Base-by-base conservation (phyloP, 2,113 vertebrate genomes). In the Microtus montanus region DNA sequence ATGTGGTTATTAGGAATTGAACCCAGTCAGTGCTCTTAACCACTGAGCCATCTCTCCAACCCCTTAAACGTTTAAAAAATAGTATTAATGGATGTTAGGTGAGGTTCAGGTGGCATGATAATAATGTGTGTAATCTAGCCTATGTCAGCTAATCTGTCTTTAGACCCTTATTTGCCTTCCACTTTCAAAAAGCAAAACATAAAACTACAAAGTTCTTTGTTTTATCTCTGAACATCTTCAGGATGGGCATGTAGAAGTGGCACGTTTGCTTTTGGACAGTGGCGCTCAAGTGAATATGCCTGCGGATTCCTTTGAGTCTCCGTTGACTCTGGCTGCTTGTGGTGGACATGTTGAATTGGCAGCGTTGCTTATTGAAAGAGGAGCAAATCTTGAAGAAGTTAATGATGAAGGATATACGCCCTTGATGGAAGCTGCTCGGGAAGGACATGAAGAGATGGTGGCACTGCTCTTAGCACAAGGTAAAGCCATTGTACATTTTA, bases 271-370 rank as follows among this genome's bases (percentile, higher is more conserved):
- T 98, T 98, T 99, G 98, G 99, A 99, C 98, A 99, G 99, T 85
- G 99, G 99, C 8, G 99, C 99, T 86, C 99, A 99, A 98, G 99
- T 99, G 97, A 99, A 99, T 97, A 99, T 99, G 99, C 99, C 99
- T 79, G 99, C 99, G 0, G 99, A 99, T 98, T 99, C 99, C 17
- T 99, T 99, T 41, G 99, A 99, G 88, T 99, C 99, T 33, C 99
- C 99, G 0, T 98, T 99, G 74, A 99, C 99, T 0, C 98, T 99
- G 70, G 99, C 99, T 74, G 99, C 99, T 35, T 99, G 99, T 30
- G 99, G 99, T 24, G 99, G 99, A 79, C 99, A 99, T 0, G 99
- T 99, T 94, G 99, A 99, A 96, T 97, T 99, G 90, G 99, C 99
- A 73, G 99, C 99, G 79, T 98, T 99, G 33, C 99, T 99, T 82